Base-by-base conservation (phyloP, 92 coral and sea anemone genomes). In the Phenganax subtilis region DNA sequence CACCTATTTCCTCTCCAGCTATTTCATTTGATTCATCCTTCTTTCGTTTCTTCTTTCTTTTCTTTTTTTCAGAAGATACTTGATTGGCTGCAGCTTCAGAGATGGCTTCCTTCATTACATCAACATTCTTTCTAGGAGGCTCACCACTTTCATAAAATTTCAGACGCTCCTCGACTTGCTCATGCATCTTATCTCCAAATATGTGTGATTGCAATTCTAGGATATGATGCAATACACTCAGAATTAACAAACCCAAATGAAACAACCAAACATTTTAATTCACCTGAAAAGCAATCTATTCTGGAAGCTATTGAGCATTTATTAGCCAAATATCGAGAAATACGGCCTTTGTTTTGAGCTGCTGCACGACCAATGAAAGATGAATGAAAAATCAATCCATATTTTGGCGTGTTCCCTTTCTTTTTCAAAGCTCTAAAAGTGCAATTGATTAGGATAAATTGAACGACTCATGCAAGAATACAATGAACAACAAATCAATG, bases 281-380 rank as follows among this genome's bases (percentile, higher is more conserved):
- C 80, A 96, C 99, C 99, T 78, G 99, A 83, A 79, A 96, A 96
- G 84, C 99, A 96, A 84, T 96, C 99, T 57, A 96, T 96, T 61
- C 99, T 87, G 9, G 99, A 96, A 10, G 99, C 99, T 76, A 96
- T 90, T 66, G 99, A 96, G 47, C 99, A 96, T 76, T 96, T 96
- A 85, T 96, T 96, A 16, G 99, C 99, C 68, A 94, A 86, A 76
- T 94, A 94, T 84, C 98, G 89, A 29, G 98, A 94, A 52, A 94
- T 90, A 9, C 98, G 92, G 6, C 99, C 99, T 80, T 96, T 96
- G 93, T 96, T 96, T 84, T 89, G 89, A 57, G 89, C 72, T 15
- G 89, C 93, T 30, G 99, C 99, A 47, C 99, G 96, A 16, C 99
- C 99, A 86, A 96, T 96, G 57, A 96, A 96, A 12, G 99, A 96